Evolutionary conservation across 2,113 vertebrate genomes (phyloP), one percentile per base, ranked within the genome.

Genomic region (Ameiurus melas): DNA sequence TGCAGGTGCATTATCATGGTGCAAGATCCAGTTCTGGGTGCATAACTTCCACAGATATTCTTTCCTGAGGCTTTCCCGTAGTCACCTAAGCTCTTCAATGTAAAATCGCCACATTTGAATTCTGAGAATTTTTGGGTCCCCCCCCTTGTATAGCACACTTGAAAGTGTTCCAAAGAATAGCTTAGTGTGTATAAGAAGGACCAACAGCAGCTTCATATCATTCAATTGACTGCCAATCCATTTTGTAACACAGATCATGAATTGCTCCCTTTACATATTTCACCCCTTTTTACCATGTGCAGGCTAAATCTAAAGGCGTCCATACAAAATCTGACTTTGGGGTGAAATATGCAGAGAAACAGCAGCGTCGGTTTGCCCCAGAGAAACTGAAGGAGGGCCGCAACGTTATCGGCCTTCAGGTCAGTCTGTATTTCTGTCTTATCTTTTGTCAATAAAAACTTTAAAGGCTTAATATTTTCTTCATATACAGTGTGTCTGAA

Each of bases 241-340:
- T 43, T 47, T 47, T 25, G 17, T 12, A 58, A 60, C 36, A 33
- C 16, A 58, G 53, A 10, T 36, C n/a, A 82, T 36, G 4, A 82
- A 60, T 36, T 30, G 9, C 70, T 47, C 33, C 14, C 20, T 25
- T 75, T 43, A 75, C 4, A 25, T 43, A 43, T 75, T 75, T 75
- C 36, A 51, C 5, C 5, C 12, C 12, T 12, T 10, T 79, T 79
- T 43, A 57, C 83, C 83, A 6, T 13, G 2, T 14, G 2, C 91
- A 99, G 97, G 97, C 98, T 91, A 97, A 98, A 95, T 97, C 97
- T 0, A 98, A 98, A 95, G 98, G 98, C 80, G 92, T 96, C 90
- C 92, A 92, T 82, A 97, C 96, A 53, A 97, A 96, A 39, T 96
- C 96, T 57, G 95, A 96, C 5, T 12, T 98, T 0, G 98, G 97